A percentile compares a stretch with the other conserved stretches of the same genome.
These are phyloP conservation scores for Cyclura pinguis DNA, from an alignment of 2,797 vertebrate species.

Conservation along the genomic window DNA sequence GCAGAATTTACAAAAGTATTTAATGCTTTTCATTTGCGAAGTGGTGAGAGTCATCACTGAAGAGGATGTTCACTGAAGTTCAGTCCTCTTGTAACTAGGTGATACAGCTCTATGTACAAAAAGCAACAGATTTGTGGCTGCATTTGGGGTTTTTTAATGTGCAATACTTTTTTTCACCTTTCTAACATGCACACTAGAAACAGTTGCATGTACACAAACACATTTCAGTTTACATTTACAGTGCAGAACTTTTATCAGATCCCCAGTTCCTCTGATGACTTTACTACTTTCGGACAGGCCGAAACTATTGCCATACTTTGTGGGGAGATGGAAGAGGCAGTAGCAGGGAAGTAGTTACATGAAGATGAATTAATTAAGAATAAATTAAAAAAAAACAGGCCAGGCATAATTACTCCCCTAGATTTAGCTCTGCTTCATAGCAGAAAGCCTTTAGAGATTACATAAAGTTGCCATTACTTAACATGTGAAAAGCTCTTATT, in stretches of 20 bases:
- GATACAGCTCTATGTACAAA: not conserved
- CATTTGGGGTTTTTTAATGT: not conserved
- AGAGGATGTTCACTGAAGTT: not conserved
- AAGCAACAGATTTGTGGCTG: not conserved
- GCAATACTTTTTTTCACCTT: not conserved
- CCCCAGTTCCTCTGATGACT: not conserved
- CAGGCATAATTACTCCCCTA: not conserved
- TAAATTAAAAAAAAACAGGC: not conserved
- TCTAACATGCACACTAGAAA: not conserved
- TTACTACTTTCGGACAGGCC: not conserved
- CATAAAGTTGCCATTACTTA: not conserved
- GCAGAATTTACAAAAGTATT: not conserved
- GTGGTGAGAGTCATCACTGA: not conserved
- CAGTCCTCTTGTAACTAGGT: not conserved
- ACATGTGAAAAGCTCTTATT: not conserved
- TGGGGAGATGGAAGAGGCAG: not conserved
- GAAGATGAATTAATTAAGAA: not conserved
- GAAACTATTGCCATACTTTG: too few species aligned
- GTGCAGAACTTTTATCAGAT: not conserved
- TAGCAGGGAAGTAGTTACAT: not conserved
- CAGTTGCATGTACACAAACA: not conserved
- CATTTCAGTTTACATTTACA: not conserved
- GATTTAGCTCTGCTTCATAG: not conserved
- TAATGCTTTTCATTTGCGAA: not conserved
- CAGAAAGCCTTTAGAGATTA: not conserved